phyloP scores from a whole-genome alignment of 1,140 invertebrate genomes.

The Cyclargus thomasi region DNA sequence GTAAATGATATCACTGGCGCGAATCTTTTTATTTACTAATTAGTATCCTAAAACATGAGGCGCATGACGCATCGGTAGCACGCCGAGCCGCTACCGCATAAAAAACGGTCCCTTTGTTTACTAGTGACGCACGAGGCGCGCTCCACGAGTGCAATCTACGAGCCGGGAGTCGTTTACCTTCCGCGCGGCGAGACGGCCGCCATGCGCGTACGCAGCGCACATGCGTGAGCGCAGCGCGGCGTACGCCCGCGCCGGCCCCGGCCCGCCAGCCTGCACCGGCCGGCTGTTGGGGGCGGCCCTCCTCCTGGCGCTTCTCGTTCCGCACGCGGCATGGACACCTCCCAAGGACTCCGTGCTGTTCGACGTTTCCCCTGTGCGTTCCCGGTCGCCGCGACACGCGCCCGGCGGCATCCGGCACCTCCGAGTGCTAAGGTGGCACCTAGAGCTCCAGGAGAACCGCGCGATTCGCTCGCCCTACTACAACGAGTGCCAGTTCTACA shows the following conservation, averaged over 20 bases:
- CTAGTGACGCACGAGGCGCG: conserved; percentile 63
- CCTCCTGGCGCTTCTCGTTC: conserved; percentile 37
- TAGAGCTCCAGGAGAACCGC: conserved; percentile 57
- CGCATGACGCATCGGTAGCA: conserved; percentile 35
- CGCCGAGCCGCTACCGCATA: conserved; percentile 47
- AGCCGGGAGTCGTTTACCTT: conserved; percentile 70
- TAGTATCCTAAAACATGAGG: conserved; percentile 22
- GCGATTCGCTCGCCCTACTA: conserved; percentile 63
- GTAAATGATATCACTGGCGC: conserved; percentile 2
- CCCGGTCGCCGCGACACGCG: conserved; percentile 33
- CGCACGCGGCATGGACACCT: conserved; percentile 40
- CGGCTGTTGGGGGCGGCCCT: conserved; percentile 58
- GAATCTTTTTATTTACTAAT: conserved; percentile 11
- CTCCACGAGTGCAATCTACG: conserved; percentile 57
- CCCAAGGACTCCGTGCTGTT: conserved; percentile 31
- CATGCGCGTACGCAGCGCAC: conserved; percentile 68
- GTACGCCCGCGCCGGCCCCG: conserved; percentile 42
- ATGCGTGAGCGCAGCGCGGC: conserved; percentile 60
- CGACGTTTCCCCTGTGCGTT: conserved; percentile 24
- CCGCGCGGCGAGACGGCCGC: conserved; percentile 63
- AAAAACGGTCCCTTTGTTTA: conserved; percentile 70
- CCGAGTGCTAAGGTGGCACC: conserved; percentile 56
- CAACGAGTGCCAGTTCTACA: conserved; percentile 64
- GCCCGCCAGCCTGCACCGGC: conserved; percentile 55
- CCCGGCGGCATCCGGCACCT: conserved; percentile 43